A percentile compares a stretch with the other conserved stretches of the same genome.
These are phyloP conservation scores for Caerostris extrusa DNA, from an alignment of 1,140 invertebrate genomes.

Conservation along the genomic window DNA sequence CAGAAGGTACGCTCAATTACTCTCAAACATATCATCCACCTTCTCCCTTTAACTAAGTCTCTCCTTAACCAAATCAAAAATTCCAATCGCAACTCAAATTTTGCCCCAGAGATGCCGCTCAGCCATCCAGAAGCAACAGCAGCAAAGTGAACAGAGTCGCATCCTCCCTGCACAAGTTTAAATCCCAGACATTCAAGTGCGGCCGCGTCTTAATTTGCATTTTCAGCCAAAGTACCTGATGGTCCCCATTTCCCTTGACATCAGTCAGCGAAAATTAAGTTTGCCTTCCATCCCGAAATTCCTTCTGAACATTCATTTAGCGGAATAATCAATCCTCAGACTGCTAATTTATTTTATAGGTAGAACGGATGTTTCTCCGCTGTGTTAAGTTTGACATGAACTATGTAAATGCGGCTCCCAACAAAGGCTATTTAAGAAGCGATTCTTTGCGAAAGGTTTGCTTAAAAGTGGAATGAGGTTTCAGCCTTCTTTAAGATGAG, in stretches of 20 bases:
- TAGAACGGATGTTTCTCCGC: conserved; percentile 23
- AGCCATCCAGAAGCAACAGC: background rate
- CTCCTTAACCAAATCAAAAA: background rate
- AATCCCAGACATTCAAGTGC: conserved; percentile 9
- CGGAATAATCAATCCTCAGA: conserved; percentile 64
- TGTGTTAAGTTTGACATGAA: conserved; percentile 54
- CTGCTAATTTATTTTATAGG: conserved; percentile 70
- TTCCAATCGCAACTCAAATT: background rate
- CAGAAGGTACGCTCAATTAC: too few relatives aligned
- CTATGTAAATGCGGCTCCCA: conserved; percentile 52
- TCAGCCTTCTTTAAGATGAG: too few relatives aligned
- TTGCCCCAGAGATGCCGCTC: background rate
- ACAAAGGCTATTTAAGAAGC: conserved; percentile 53
- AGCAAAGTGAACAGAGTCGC: background rate
- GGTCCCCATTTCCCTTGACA: conserved; percentile 59
- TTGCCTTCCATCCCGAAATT: conserved; percentile 49
- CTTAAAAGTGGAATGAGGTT: background rate
- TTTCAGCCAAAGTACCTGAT: conserved; percentile 47
- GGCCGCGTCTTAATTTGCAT: conserved; percentile 52
- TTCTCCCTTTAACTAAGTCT: too few relatives aligned
- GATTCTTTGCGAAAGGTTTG: background rate
- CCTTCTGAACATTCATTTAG: conserved; percentile 68
- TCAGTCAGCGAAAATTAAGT: conserved; percentile 71
- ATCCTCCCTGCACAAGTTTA: background rate
- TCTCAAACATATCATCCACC: too few relatives aligned